Percentiles rank a stretch among this genome's conserved stretches.
Conservation (phyloP, 2,113 vertebrate species). For the Notothenia rossii region DNA sequence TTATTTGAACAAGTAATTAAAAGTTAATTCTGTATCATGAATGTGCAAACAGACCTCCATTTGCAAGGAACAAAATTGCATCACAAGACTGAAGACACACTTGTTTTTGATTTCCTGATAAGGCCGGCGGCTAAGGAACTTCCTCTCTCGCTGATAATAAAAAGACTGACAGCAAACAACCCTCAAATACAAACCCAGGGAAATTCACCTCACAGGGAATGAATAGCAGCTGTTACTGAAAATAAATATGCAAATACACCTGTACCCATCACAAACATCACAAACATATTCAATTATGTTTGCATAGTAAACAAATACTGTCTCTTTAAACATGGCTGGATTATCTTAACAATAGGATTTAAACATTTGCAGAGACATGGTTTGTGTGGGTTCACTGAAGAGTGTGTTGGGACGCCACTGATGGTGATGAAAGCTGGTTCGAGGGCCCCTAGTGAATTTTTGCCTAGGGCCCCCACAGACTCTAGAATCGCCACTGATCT, state of each 20-base stretch:
- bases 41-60: neutral
- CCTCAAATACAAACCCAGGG: neutral
- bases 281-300: neutral
- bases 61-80: neutral
- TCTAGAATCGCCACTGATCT: too few species aligned
- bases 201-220: neutral
- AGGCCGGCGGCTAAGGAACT: slow-evolving; percentile 49
- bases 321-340: neutral
- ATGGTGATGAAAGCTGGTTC: too few species aligned
- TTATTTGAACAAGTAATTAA: neutral
- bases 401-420: too few species aligned
- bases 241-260: slow-evolving; percentile 7
- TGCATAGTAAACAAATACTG: neutral
- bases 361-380: too few species aligned
- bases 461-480: too few species aligned
- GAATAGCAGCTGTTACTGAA: neutral
- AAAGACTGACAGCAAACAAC: slow-evolving; percentile 14
- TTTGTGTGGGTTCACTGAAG: too few species aligned
- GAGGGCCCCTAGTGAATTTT: too few species aligned
- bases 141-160: slow-evolving; percentile 69
- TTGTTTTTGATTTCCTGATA: slow-evolving; percentile 11
- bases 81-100: too few species aligned
- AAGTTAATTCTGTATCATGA: neutral
- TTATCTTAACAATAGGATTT: neutral
- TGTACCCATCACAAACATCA: neutral